Evolutionary conservation across 1,140 invertebrate genomes (phyloP).

Genomic region (Harpegnathos saltator): DNA sequence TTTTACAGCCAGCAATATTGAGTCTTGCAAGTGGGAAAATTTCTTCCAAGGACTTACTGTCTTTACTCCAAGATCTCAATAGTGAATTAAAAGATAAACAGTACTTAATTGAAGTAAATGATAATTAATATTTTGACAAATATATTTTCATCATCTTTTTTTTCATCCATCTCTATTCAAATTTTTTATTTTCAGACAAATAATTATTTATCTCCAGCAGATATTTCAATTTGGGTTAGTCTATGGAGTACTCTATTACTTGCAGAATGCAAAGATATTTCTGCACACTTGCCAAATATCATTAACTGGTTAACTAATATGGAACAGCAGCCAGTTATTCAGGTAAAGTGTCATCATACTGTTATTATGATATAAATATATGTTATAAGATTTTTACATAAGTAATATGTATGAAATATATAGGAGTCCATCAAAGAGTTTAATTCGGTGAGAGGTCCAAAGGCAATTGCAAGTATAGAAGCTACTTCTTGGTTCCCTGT

Average conservation of each 20-base stretch:
- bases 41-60: conserved; percentile 78
- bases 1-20: conserved; percentile 80
- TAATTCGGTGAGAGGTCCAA: conserved; percentile 76
- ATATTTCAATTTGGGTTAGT: conserved; percentile 89
- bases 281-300: conserved; percentile 83
- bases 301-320: conserved; percentile 86
- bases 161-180: conserved; percentile 80
- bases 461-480: conserved; percentile 78
- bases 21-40: conserved; percentile 76
- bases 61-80: conserved; percentile 80
- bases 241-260: conserved; percentile 87
- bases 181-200: conserved; percentile 73
- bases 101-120: conserved; percentile 83
- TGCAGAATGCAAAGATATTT: conserved; percentile 82
- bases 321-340: conserved; percentile 85
- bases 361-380: conserved; percentile 45
- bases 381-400: conserved; percentile 42
- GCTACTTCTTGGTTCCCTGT: conserved; percentile 81
- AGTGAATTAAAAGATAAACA: conserved; percentile 77
- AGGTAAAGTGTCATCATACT: conserved; percentile 80
- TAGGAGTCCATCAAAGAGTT: conserved; percentile 79
- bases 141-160: conserved; percentile 47
- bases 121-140: conserved; percentile 21
- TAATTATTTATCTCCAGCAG: conserved; percentile 86
- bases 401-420: conserved; percentile 46